Evolutionary conservation across 2,888 invertebrate genomes (phyloP).

Genomic region (Limnephilus rhombicus): DNA sequence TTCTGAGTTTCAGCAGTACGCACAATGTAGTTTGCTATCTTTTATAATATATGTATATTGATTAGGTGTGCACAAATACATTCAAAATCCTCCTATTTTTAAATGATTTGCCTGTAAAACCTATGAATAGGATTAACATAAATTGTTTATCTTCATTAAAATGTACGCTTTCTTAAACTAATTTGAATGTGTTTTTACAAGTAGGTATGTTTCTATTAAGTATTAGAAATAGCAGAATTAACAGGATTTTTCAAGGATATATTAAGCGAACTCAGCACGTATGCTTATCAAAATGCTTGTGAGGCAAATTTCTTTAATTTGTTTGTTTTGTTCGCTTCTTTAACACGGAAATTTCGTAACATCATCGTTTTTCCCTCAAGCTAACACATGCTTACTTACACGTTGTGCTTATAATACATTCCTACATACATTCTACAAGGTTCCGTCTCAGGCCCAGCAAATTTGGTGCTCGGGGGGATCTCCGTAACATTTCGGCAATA

Average conservation of each 20-base stretch:
- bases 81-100: no score
- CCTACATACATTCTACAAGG: neutral
- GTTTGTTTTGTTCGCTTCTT: conserved; percentile 16
- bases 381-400: neutral
- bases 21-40: no score
- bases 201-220: neutral
- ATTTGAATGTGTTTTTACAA: neutral
- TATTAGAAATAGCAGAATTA: neutral
- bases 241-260: neutral
- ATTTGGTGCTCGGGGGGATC: conserved; percentile 2
- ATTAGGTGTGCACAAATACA: no score
- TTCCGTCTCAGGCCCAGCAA: conserved; percentile 9
- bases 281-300: neutral
- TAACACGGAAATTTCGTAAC: conserved; percentile 9
- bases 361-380: conserved; percentile 41
- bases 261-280: neutral
- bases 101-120: no score
- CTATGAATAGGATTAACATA: no score
- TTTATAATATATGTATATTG: no score
- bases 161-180: neutral
- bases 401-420: neutral
- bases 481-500: conserved; percentile 10
- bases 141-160: neutral
- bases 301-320: conserved; percentile 4
- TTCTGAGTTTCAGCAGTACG: no score